Base-by-base conservation (phyloP, 2,888 invertebrate genomes). In the Apocheima hispidaria region DNA sequence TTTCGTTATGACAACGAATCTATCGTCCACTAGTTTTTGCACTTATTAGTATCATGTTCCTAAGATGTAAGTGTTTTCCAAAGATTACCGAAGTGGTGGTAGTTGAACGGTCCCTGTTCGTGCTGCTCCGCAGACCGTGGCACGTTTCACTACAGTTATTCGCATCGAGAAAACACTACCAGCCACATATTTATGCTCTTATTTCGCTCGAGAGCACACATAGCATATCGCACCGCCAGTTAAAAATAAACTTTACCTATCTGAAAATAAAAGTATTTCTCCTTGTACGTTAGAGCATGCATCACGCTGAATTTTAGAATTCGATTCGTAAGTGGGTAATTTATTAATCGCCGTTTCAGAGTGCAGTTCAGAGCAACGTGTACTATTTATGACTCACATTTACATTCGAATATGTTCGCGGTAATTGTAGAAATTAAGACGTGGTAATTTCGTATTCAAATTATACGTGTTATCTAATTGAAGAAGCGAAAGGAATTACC, bases 111-210 rank as follows among this genome's bases (percentile, higher is more conserved):
- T 65, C 69, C 30, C 70, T 68, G 67, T 79, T 78, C 78, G 82
- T 81, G 84, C 78, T 81, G 88, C 79, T 77, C 82, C 73, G 58
- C 75, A 68, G 77, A 90, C 79, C 90, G 89, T 89, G 74, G 69
- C 79, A 81, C 88, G 90, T 92, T 92, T 92, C 92, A 91, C 92
- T 89, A 82, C 82, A 92, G 91, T 84, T 91, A 92, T 92, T 92
- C 84, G 85, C 72, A 68, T 72, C 81, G 87, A 89, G 85, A 86
- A 90, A 90, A 89, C 82, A 81, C 81, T 73, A 75, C 74, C 75
- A 73, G 74, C 82, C 81, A 88, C 90, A 90, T 91, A 89, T 88
- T 89, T 87, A 88, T 81, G 79, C 83, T 78, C 76, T 81, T 80
- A 87, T 85, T 86, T 84, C 85, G 86, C 84, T 81, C 80, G 82